Evolutionary conservation across 1,140 invertebrate species (phyloP).

Genomic region (Diorhabda sublineata): DNA sequence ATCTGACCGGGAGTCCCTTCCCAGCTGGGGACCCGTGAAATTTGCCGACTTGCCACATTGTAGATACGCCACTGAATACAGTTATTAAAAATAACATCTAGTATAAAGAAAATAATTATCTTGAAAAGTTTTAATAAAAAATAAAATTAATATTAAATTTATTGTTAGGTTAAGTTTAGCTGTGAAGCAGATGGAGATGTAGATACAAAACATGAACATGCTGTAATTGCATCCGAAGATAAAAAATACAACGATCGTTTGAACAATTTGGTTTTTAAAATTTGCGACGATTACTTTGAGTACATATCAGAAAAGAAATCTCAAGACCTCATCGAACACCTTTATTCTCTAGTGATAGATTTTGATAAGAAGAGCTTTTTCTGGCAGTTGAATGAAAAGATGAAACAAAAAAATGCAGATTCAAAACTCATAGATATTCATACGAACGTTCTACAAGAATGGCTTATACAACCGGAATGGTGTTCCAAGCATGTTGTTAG

Average conservation of each 20-base stretch:
- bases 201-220: conserved; percentile 10
- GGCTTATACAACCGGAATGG: conserved; percentile 48
- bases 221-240: conserved; percentile 14
- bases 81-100: too few species aligned
- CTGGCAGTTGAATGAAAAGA: conserved; percentile 34
- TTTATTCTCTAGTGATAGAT: conserved; percentile 47
- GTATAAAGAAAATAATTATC: too few species aligned
- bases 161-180: conserved; percentile 21
- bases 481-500: conserved; percentile 51
- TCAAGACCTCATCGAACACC: conserved; percentile 42
- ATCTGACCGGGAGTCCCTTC: too few species aligned
- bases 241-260: conserved; percentile 44
- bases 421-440: conserved; percentile 50
- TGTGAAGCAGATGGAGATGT: neutral
- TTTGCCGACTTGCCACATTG: too few species aligned
- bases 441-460: conserved; percentile 48
- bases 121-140: too few species aligned
- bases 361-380: conserved; percentile 51
- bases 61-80: too few species aligned
- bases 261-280: conserved; percentile 49
- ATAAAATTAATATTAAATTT: neutral
- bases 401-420: conserved; percentile 39
- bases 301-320: conserved; percentile 44
- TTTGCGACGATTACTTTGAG: conserved; percentile 52
- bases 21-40: too few species aligned